Conservation (phyloP, 2,888 invertebrate genomes). For the Ormyrus nitidulus region DNA sequence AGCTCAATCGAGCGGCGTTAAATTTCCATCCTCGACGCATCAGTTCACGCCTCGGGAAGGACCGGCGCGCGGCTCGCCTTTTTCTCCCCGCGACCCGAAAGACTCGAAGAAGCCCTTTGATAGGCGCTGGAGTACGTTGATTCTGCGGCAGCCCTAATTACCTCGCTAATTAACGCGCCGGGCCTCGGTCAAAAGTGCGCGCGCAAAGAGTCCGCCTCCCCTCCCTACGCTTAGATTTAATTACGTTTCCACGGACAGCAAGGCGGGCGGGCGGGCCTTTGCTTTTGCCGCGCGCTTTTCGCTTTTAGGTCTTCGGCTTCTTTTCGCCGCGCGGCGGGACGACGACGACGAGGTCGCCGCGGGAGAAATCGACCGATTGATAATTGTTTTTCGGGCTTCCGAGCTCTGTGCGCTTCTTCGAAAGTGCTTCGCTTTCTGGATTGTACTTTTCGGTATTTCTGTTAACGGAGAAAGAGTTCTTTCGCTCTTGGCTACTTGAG, state of each 20-base stretch:
- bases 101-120: slow-evolving; percentile 43
- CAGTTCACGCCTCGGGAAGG: neutral
- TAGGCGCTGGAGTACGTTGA: slow-evolving; percentile 30
- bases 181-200: slow-evolving; percentile 60
- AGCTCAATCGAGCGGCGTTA: slow-evolving; percentile 7
- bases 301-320: slow-evolving; percentile 4
- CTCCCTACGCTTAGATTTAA: slow-evolving; percentile 64
- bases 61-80: neutral
- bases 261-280: neutral
- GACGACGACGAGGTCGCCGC: neutral
- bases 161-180: slow-evolving; percentile 65
- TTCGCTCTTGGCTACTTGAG: neutral
- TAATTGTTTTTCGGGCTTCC: neutral
- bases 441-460: no score
- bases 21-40: neutral
- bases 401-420: neutral
- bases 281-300: neutral
- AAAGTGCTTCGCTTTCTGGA: no score
- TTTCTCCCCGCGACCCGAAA: neutral
- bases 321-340: neutral
- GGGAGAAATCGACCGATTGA: slow-evolving; percentile 2
- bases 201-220: slow-evolving; percentile 56
- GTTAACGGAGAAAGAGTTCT: neutral
- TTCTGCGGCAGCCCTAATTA: slow-evolving; percentile 46
- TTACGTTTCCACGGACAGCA: slow-evolving; percentile 66